Base-by-base conservation (phyloP, 1,140 invertebrate species). In the Euura lappo region DNA sequence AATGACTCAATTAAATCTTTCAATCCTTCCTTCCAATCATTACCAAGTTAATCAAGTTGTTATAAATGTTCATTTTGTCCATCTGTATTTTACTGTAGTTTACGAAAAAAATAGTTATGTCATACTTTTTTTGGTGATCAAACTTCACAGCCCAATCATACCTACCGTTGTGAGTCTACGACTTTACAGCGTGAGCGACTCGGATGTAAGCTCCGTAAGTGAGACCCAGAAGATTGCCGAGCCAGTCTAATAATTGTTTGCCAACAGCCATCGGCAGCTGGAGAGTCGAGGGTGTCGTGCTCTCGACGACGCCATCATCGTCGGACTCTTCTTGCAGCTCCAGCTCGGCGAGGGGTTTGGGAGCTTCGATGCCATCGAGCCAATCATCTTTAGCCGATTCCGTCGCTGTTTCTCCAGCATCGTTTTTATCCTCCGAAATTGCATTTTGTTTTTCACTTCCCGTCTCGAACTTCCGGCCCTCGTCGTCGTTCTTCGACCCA, bases 171-270 rank as follows among this genome's bases (percentile, higher is more conserved):
- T 28, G 28, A 28, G 7, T 43, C 7, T 45, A 69, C 13, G 74
- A 72, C 6, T 74, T 75, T 74, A 79, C 28, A 44, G 68, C 46
- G 10, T 68, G 45, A 1, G 77, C 69, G 42, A 84, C 65, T 76
- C 81, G 82, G 1, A 74, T 45, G 42, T 85, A 84, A 42, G 79
- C 73, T 0, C 70, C 71, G 44, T 81, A 83, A 64, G 78, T 79
- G 10, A 82, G 44, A 0, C 76, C 75, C 8, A 84, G 47, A 43
- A 83, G 79, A 42, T 76, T 80, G 1, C 73, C 72, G 44, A 86
- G 74, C 84, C 84, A 85, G 2, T 83, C 76, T 28, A 82, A 43
- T 42, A 86, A 70, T 47, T 81, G 76, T 6, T 74, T 78, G 45
- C 77, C 76, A 5, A 85, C 10, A 3, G 77, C 77, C 28, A 69